Conservation (phyloP, 2,797 vertebrate species). For the Rhinoraja longicauda region DNA sequence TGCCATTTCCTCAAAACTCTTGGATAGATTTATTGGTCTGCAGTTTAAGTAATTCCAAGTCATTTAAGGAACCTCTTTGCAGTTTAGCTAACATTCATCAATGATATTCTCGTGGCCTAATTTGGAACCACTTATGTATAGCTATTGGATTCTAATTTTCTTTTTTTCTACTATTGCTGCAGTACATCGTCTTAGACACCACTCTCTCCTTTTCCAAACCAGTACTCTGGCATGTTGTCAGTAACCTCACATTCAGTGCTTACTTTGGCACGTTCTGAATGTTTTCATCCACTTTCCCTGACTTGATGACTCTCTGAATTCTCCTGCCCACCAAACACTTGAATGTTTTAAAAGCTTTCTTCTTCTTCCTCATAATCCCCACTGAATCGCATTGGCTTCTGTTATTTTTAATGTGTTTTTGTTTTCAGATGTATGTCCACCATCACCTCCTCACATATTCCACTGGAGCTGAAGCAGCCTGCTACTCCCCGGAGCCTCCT, state of each 20-base stretch:
- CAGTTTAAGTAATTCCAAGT: background rate
- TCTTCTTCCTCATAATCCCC: background rate
- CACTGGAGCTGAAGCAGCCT: background rate
- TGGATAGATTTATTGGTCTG: background rate
- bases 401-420: constrained; percentile 7
- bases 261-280: constrained; percentile 8
- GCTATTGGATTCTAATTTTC: background rate
- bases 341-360: constrained; percentile 25
- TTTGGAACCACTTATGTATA: background rate
- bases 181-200: background rate
- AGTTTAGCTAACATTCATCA: background rate
- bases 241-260: constrained; percentile 29
- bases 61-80: background rate
- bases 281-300: constrained; percentile 25
- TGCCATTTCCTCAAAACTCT: too few relatives aligned
- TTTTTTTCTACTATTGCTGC: background rate
- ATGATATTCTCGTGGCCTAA: background rate
- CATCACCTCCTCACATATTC: background rate
- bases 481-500: background rate
- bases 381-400: constrained; percentile 8
- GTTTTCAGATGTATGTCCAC: constrained; percentile 10
- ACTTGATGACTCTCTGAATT: background rate
- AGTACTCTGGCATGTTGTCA: constrained; percentile 22
- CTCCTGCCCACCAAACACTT: background rate
- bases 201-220: constrained; percentile 15